phyloP scores from a whole-genome alignment of 2,888 invertebrate species.

The Quadroppia sp. region DNA sequence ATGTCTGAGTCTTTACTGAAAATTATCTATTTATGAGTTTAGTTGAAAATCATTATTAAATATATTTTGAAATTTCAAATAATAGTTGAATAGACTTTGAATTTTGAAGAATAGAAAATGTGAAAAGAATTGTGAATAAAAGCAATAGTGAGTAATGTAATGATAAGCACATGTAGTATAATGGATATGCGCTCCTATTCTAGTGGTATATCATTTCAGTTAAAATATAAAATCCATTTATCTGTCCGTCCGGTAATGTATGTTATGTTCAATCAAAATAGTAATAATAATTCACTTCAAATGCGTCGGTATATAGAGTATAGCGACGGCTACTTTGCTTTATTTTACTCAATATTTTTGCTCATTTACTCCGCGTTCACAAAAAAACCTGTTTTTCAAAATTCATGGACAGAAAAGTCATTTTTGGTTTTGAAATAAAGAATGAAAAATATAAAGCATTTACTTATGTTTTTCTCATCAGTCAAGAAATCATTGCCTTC shows the following conservation, averaged over 20 bases:
- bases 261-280: constrained; percentile 19
- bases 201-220: not conserved
- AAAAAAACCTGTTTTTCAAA: constrained; percentile 20
- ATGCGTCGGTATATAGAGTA: not conserved
- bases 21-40: constrained; percentile 19
- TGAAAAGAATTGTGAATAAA: constrained; percentile 8
- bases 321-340: constrained; percentile 14
- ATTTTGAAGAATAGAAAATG: not conserved
- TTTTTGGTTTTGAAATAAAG: not conserved
- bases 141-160: constrained; percentile 20
- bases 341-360: not conserved
- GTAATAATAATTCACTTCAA: not conserved
- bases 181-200: not conserved
- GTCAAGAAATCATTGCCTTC: no score
- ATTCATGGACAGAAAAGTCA: constrained; percentile 15
- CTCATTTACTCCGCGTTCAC: not conserved
- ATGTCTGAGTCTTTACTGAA: constrained; percentile 18
- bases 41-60: not conserved
- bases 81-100: not conserved
- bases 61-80: no score
- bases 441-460: not conserved
- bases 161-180: not conserved
- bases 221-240: not conserved
- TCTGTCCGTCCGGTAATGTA: not conserved
- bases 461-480: not conserved